A percentile compares a stretch with the other conserved stretches of the same genome.
Conservation (phyloP, 2,888 invertebrate genomes). For the Liposcelis brunnea region DNA sequence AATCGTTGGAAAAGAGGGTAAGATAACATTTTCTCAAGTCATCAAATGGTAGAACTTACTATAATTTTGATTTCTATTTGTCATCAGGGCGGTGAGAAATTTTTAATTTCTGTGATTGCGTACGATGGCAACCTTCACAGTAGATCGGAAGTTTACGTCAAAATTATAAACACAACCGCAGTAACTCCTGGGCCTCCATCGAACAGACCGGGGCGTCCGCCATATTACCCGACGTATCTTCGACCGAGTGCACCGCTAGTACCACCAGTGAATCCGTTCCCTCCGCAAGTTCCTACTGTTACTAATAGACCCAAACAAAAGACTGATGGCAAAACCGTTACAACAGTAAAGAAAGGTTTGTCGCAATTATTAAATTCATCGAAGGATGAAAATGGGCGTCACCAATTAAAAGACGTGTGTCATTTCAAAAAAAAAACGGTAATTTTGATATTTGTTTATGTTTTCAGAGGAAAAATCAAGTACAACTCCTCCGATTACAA, state of each 20-base stretch:
- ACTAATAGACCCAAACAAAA: slow-evolving; percentile 7
- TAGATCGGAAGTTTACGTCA: slow-evolving; percentile 49
- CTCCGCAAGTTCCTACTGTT: slow-evolving; percentile 1
- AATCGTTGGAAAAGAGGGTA: slow-evolving; percentile 59
- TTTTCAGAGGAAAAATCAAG: slow-evolving; percentile 13
- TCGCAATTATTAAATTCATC: too few species aligned
- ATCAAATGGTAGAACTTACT: background rate
- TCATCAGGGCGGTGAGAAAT: slow-evolving; percentile 48
- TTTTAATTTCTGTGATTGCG: slow-evolving; percentile 49
- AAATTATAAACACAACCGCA: slow-evolving; percentile 32
- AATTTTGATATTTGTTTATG: too few species aligned
- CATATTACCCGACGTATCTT: slow-evolving; percentile 11
- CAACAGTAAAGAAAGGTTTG: slow-evolving; percentile 18
- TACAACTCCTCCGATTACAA: slow-evolving; percentile 15
- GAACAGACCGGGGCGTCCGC: slow-evolving; percentile 10
- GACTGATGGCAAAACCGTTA: slow-evolving; percentile 22
- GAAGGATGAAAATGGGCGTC: background rate
- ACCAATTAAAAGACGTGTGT: background rate
- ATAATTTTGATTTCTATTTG: slow-evolving; percentile 15
- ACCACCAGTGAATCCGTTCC: slow-evolving; percentile 9
- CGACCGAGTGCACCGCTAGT: slow-evolving; percentile 14
- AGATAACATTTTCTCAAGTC: slow-evolving; percentile 22
- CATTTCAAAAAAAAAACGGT: too few species aligned
- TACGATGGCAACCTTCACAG: slow-evolving; percentile 44
- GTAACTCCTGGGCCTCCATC: slow-evolving; percentile 1